phyloP scores from a whole-genome alignment of 1,140 invertebrate species.

The Drosophila jambulina region DNA sequence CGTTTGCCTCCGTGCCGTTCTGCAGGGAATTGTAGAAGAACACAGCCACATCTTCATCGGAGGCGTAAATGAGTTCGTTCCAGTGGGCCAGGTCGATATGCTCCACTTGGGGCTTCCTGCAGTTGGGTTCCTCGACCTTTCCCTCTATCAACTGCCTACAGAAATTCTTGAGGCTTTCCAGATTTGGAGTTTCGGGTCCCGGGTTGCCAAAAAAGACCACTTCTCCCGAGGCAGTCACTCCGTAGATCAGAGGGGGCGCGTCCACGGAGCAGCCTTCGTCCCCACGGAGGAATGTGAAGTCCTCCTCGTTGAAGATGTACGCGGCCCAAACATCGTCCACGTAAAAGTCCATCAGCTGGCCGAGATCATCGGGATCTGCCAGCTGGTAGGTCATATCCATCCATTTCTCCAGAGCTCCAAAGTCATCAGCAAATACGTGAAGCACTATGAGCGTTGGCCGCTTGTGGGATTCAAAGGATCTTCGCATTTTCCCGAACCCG shows the following conservation, averaged over 20 bases:
- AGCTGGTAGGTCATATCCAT: conserved; percentile 40
- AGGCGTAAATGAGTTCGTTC: conserved; percentile 38
- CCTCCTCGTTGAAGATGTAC: conserved; percentile 30
- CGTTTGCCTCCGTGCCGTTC: background rate
- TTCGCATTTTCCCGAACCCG: background rate
- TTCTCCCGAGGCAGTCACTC: conserved; percentile 23
- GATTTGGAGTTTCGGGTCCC: conserved; percentile 3
- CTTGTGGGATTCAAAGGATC: conserved; percentile 9
- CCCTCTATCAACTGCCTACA: conserved; percentile 29
- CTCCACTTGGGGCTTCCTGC: background rate
- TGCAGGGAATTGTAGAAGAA: conserved; percentile 35
- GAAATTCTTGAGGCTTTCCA: conserved; percentile 25
- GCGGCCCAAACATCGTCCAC: conserved; percentile 46
- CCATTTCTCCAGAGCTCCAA: conserved; percentile 30
- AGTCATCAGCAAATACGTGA: conserved; percentile 43
- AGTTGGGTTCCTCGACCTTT: background rate
- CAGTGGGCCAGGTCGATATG: conserved; percentile 25
- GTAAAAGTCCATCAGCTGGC: conserved; percentile 35
- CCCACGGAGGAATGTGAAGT: background rate
- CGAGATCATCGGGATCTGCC: conserved; percentile 12
- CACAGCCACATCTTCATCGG: conserved; percentile 26
- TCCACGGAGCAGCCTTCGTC: conserved; percentile 5
- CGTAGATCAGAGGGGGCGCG: conserved; percentile 44
- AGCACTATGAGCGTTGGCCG: conserved; percentile 32
- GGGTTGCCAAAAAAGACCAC: conserved; percentile 44